A percentile compares a stretch with the other conserved stretches of the same genome.
phyloP scores from a whole-genome alignment of 2,113 vertebrate species.

The Prinia subflava region DNA sequence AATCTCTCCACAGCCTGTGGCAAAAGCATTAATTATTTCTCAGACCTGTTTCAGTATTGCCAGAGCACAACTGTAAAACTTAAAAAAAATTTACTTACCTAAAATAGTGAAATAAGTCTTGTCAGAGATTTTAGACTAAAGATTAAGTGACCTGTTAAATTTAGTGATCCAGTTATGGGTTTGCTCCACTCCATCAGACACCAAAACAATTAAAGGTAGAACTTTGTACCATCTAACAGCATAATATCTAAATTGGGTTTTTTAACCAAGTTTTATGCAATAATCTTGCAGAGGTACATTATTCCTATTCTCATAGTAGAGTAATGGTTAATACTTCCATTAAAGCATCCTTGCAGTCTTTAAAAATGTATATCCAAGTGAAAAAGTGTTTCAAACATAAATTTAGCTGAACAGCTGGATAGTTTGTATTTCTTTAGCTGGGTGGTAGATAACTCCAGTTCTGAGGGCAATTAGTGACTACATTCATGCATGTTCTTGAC shows the following conservation, averaged over 20 bases:
- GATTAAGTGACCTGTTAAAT: background rate
- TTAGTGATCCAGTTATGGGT: background rate
- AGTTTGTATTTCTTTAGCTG: background rate
- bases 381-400: background rate
- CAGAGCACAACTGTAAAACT: background rate
- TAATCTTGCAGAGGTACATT: slow-evolving; percentile 56
- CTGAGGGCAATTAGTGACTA: background rate
- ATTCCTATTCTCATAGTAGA: slow-evolving; percentile 15
- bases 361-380: background rate
- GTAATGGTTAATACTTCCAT: background rate
- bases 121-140: background rate
- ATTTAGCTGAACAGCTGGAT: background rate
- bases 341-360: background rate
- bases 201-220: background rate
- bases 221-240: background rate
- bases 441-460: background rate
- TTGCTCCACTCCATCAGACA: background rate
- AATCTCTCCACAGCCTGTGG: background rate
- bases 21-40: background rate
- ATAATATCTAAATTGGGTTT: background rate
- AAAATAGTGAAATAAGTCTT: background rate
- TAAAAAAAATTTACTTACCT: background rate
- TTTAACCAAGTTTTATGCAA: background rate
- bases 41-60: background rate
- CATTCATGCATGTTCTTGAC: background rate